Evolutionary conservation across 1,140 invertebrate species (phyloP).

Genomic region (Caenorhabditis latens): DNA sequence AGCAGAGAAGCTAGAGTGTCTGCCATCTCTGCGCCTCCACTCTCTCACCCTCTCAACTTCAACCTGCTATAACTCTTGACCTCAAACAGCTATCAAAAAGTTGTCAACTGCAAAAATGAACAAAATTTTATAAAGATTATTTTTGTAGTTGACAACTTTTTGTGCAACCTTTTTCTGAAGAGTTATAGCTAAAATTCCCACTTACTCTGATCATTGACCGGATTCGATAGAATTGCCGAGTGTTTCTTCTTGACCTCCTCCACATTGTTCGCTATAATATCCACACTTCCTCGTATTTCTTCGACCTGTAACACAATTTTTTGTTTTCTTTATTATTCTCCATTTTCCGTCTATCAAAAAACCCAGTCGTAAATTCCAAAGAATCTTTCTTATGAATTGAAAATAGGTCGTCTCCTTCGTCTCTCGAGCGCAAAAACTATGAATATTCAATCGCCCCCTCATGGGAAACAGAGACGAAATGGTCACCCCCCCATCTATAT

Average conservation of each 20-base stretch:
- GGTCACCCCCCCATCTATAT: neutral
- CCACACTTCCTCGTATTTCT: slow-evolving; percentile 98
- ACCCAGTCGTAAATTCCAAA: neutral
- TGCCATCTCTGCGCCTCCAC: too few relatives aligned
- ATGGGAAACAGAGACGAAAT: slow-evolving; percentile 27
- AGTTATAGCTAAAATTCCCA: too few relatives aligned
- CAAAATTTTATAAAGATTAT: too few relatives aligned
- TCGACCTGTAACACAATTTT: slow-evolving; percentile 83
- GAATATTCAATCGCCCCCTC: slow-evolving; percentile 54
- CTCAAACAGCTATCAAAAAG: too few relatives aligned
- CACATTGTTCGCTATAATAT: slow-evolving; percentile 97
- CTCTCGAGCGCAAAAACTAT: neutral
- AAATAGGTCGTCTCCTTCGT: neutral
- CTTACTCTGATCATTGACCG: slow-evolving; percentile 98
- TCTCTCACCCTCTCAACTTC: too few relatives aligned
- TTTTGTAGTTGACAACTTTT: too few relatives aligned
- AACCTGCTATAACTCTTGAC: too few relatives aligned
- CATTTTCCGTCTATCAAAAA: neutral
- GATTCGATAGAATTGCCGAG: slow-evolving; percentile 96
- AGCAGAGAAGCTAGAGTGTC: too few relatives aligned
- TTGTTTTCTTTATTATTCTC: neutral
- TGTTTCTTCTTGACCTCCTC: slow-evolving; percentile 99
- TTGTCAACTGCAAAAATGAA: too few relatives aligned
- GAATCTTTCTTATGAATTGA: slow-evolving; percentile 50
- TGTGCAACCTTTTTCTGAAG: too few relatives aligned